These are phyloP conservation scores for Chrysochloris asiatica DNA, from an alignment of 2,113 vertebrate species.

Conservation along the genomic window DNA sequence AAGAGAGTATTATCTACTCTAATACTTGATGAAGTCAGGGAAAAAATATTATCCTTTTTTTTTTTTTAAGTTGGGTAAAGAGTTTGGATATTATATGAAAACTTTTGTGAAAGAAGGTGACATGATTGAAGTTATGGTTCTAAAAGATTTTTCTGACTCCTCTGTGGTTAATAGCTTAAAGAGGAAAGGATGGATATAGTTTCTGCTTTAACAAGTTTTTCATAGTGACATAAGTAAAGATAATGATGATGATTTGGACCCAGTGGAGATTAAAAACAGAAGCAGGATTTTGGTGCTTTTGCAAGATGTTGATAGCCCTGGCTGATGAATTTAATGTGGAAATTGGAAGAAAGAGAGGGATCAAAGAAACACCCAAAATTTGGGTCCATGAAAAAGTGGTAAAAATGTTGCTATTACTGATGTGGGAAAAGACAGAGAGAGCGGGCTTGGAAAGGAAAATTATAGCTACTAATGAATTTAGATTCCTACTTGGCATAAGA, in stretches of 20 bases:
- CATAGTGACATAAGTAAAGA: not conserved
- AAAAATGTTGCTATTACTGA: too few species aligned
- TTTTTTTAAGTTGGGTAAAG: not conserved
- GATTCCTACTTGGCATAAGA: not conserved
- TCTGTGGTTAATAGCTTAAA: not conserved
- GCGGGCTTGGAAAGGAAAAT: not conserved
- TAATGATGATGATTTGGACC: not conserved
- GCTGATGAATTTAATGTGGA: not conserved
- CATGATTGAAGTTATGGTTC: not conserved
- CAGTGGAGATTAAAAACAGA: not conserved
- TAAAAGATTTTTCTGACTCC: not conserved
- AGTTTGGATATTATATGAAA: not conserved
- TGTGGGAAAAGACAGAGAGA: not conserved
- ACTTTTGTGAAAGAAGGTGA: not conserved
- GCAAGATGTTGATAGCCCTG: not conserved
- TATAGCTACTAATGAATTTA: not conserved
- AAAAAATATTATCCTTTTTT: not conserved
- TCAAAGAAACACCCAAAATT: not conserved
- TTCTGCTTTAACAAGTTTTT: not conserved
- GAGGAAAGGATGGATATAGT: not conserved
- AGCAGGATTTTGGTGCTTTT: not conserved
- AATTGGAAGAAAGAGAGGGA: not conserved
- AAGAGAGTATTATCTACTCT: not conserved
- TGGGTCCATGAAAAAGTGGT: not conserved
- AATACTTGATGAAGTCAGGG: not conserved